These are phyloP conservation scores for Agonum fuliginosum DNA, from an alignment of 2,888 invertebrate genomes.

Conservation along the genomic window DNA sequence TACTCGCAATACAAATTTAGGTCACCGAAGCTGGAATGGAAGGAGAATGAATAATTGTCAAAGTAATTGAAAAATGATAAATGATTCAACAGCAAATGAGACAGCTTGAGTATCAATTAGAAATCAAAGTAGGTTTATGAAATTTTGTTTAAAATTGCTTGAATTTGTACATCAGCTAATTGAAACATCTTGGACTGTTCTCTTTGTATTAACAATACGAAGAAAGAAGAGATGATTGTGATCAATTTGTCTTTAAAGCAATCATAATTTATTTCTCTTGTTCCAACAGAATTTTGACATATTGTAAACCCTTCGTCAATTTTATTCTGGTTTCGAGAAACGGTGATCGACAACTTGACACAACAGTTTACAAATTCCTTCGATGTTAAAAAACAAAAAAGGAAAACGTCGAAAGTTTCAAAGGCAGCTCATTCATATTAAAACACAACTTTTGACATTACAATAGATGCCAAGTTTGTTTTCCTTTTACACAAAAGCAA, in stretches of 20 bases:
- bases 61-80: constrained; percentile 38
- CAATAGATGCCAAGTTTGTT: constrained; percentile 4
- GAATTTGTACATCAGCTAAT: constrained; percentile 10
- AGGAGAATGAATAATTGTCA: too few species aligned
- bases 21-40: too few species aligned
- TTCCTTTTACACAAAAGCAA: constrained; percentile 7
- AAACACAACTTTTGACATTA: constrained; percentile 31
- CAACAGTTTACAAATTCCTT: constrained; percentile 22
- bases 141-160: constrained; percentile 17
- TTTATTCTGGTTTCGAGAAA: constrained; percentile 4
- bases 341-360: constrained; percentile 19
- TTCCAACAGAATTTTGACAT: not conserved
- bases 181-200: too few species aligned
- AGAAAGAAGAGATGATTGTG: too few species aligned
- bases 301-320: constrained; percentile 10
- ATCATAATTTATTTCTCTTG: not conserved
- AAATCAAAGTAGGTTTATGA: not conserved
- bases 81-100: not conserved
- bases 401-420: constrained; percentile 31
- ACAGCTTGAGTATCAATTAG: constrained; percentile 7
- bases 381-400: constrained; percentile 20
- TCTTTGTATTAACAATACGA: too few species aligned
- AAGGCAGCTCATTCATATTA: constrained; percentile 34
- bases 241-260: too few species aligned
- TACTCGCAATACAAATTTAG: too few species aligned